Base-by-base conservation (phyloP, 2,797 vertebrate species). In the Molossus alvarezi region DNA sequence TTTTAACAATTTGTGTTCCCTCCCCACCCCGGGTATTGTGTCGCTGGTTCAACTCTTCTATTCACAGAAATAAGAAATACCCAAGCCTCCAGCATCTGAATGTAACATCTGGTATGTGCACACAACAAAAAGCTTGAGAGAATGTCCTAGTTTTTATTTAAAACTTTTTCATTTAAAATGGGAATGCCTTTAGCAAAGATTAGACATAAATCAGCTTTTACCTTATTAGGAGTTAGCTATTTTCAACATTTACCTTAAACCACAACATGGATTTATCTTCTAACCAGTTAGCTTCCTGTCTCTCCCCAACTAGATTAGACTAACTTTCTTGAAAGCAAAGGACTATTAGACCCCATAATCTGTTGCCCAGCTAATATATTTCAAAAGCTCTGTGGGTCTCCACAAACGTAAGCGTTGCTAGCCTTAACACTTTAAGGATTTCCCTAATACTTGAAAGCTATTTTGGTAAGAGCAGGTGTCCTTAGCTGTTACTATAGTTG, bases 221-320 rank as follows among this genome's bases (percentile, higher is more conserved):
- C 82, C 76, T 97, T 96, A 96, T 93, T 95, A 97, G 92, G 91
- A 96, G 25, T 91, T 87, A 45, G 83, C 89, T 94, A 96, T 97
- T 97, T 97, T 97, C 96, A 97, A 96, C 96, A 96, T 89, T 97
- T 96, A 97, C 94, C 94, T 96, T 95, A 95, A 97, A 83, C 94
- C 80, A 92, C 82, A 94, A 95, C 45, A 95, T 81, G 64, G 75
- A 97, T 93, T 96, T 95, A 81, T 89, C 88, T 93, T 94, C 95
- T 96, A 82, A 92, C 60, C 65, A 67, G 55, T 91, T 91, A 91
- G 80, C 72, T 95, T 97, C 93, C 92, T 96, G 88, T 92, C 58
- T 88, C 67, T 83, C 80, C 55, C 58, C 84, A 96, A 73, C 51
- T 62, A 95, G 67, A 88, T 71, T 92, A 89, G 53, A 92, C 17